Conservation (phyloP, 2,113 vertebrate species). For the Paralichthys olivaceus region DNA sequence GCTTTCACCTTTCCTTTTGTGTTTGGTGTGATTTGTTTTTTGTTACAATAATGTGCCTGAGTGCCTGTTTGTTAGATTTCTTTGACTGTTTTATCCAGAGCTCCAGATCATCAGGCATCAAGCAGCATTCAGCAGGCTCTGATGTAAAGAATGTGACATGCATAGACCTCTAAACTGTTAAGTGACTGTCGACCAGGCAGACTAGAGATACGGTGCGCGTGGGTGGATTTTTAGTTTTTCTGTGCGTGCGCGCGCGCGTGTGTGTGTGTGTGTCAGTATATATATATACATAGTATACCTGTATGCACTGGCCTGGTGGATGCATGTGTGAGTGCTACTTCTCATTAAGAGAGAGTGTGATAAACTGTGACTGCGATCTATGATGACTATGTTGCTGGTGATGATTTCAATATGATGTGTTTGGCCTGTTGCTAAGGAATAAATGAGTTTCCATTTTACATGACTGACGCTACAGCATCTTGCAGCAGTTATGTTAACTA, state of each 20-base stretch:
- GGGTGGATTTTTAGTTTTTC: neutral
- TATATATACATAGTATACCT: neutral
- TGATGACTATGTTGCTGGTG: constrained; percentile 29
- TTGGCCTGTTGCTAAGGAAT: constrained; percentile 39
- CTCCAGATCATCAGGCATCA: constrained; percentile 51
- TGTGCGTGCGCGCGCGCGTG: neutral
- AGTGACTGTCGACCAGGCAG: constrained; percentile 56
- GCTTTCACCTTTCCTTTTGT: constrained; percentile 35
- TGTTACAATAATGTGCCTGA: constrained; percentile 66
- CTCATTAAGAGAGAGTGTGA: constrained; percentile 42
- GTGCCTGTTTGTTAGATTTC: constrained; percentile 14
- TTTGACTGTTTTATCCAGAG: constrained; percentile 50
- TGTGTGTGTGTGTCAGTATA: constrained; percentile 5
- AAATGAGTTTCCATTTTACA: constrained; percentile 25
- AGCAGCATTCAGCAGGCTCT: constrained; percentile 69
- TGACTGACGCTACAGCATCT: constrained; percentile 16
- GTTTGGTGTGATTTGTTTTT: constrained; percentile 28
- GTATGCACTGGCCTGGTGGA: constrained; percentile 25
- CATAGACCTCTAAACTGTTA: constrained; percentile 78
- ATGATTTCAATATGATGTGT: constrained; percentile 51
- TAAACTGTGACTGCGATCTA: constrained; percentile 49
- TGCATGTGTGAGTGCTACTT: constrained; percentile 46
- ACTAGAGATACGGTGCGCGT: neutral
- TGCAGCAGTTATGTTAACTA: constrained; percentile 15
- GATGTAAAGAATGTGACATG: constrained; percentile 76